A percentile compares a stretch with the other conserved stretches of the same genome.
Conservation (phyloP, 2,888 invertebrate species). For the Caenorhabditis parvicauda region DNA sequence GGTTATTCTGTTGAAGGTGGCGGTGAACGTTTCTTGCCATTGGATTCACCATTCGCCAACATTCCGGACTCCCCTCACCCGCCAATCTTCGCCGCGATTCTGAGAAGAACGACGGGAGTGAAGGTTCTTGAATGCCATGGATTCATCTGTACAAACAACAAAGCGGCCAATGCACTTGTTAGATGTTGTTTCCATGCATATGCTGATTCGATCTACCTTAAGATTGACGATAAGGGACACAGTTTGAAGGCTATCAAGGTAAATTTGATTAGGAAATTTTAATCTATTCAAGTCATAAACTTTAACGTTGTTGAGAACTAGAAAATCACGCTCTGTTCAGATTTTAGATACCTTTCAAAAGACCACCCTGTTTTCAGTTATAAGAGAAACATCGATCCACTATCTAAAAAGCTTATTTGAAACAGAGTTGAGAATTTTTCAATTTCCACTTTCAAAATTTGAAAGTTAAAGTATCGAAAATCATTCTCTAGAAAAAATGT, state of each 20-base stretch:
- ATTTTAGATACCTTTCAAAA: no score
- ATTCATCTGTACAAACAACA: constrained; percentile 92
- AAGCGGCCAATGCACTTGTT: constrained; percentile 88
- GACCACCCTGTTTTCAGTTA: no score
- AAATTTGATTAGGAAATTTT: not conserved
- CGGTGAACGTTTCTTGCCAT: constrained; percentile 75
- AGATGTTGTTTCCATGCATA: constrained; percentile 92
- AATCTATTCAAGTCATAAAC: no score
- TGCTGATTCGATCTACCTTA: constrained; percentile 82
- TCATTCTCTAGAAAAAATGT: no score
- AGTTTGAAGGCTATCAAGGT: constrained; percentile 42
- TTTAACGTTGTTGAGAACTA: no score
- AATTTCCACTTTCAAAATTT: no score
- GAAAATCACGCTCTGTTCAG: no score
- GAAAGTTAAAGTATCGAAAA: no score
- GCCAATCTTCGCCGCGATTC: constrained; percentile 91
- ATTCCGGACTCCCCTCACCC: constrained; percentile 89
- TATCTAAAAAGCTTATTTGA: no score
- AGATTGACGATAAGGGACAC: constrained; percentile 55
- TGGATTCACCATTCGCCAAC: constrained; percentile 92
- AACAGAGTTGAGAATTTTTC: no score
- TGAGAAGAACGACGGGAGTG: constrained; percentile 90
- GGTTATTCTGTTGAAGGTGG: constrained; percentile 67
- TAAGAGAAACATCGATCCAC: no score
- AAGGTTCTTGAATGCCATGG: constrained; percentile 96